Evolutionary conservation across 2,888 invertebrate species (phyloP), one percentile per base, ranked within the genome.

Genomic region (Leptothorax acervorum): DNA sequence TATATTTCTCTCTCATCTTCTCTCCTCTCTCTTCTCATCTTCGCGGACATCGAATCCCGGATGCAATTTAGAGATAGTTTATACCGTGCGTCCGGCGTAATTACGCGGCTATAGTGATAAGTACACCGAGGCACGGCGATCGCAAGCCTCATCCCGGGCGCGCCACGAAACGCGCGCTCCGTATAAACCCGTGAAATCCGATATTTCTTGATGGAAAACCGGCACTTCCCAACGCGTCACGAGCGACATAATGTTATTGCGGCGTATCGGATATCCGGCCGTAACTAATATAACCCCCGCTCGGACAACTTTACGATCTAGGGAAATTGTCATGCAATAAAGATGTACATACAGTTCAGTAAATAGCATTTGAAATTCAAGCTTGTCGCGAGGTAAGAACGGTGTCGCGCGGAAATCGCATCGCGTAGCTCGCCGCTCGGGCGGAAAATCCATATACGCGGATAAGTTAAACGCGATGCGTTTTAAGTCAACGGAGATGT

Each of bases 321-420:
- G 81, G 86, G 85, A 75, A 88, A 85, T 88, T 87, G 87, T 85
- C 90, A 85, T 90, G 88, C 88, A 88, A 89, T 90, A 90, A 90
- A 90, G 90, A 90, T 86, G 83, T 87, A 84, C 68, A 42, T 23
- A 23, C 86, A 78, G 81, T 88, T 89, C 82, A 84, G 85, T 82
- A 89, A 90, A 88, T 88, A 85, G 78, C 82, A 79, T 86, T 89
- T 85, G 83, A 82, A 85, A 90, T 89, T 90, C 87, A 82, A 87
- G 66, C 79, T 83, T 60, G 48, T 51, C 76, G 70, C 78, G 57
- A 51, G 68, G 55, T 82, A 74, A 86, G 81, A 76, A 35, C 6
- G 6, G 6, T 35, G 35, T 35, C 35, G 35, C 35, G 6, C 35
- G 42, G 42, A 74, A 74, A 60, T 28, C 28, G 39, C 39, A 53